Base-by-base conservation (phyloP, 2,888 invertebrate genomes). In the Pinctada fucata region DNA sequence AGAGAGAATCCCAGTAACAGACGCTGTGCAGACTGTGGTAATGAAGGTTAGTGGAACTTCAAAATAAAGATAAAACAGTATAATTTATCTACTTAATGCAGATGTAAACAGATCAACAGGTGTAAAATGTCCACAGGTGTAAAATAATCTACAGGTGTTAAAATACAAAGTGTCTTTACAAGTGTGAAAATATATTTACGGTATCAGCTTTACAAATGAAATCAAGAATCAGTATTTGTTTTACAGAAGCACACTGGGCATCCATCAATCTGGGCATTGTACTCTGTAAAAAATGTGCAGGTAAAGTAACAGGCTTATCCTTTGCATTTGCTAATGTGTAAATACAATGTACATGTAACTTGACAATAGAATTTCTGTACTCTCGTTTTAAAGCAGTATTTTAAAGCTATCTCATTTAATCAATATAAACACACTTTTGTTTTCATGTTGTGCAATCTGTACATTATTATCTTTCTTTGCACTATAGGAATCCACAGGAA, bases 261-360 rank as follows among this genome's bases (percentile, higher is more conserved):
- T 97, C 98, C 4, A 94, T 99, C 78, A 99, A 99, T 93, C 95
- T 97, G 86, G 98, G 97, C 51, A 96, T 99, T 88, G 94, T 98
- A 83, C 94, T 99, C 76, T 99, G 99, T 93, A 96, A 97, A 74
- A 97, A 98, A 90, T 99, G 99, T 89, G 91, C 92, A 75, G 92
- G 91, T 90, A 81, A 78, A 84, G 48, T 31, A 65, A 49, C 13
- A 8, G 31, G 16, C 70, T 49, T 3, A 6, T 13, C 47, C 50
- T 48, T 16, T 51, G n/a, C 3, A 51, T 51, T 52, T 58, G 16
- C n/a, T 72, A 51, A 72, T 13, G 31, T 31, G 31, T 31, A 31
- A 31, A 31, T 31, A 31, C 31, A 31, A 31, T 31, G n/a, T n/a
- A n/a, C n/a, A 58, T 49, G 47, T 48, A 68, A 13, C n/a, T 16